These are phyloP conservation scores for Acipenser oxyrinchus DNA, from an alignment of 2,797 vertebrate genomes.

Conservation along the genomic window DNA sequence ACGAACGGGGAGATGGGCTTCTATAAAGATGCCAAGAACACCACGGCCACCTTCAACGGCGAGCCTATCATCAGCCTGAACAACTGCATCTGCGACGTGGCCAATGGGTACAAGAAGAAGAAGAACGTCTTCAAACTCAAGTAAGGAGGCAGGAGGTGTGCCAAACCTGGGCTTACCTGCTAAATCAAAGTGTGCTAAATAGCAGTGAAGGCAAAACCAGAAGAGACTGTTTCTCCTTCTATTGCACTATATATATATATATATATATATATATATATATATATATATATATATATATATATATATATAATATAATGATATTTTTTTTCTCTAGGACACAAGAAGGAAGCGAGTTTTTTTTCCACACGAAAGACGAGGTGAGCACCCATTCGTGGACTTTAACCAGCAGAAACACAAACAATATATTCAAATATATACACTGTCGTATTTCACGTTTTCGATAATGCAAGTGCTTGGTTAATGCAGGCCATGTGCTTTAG, in stretches of 20 bases:
- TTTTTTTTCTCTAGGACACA: conserved; percentile 54
- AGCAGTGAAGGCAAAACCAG: conserved; percentile 2
- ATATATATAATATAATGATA: conserved; percentile 2
- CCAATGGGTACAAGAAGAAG: conserved; percentile 93
- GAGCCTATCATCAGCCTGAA: conserved; percentile 78
- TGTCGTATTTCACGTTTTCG: too few relatives aligned
- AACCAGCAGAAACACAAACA: background rate
- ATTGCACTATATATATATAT: too few relatives aligned
- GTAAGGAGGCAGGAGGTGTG: conserved; percentile 42
- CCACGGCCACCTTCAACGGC: conserved; percentile 65
- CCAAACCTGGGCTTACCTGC: too few relatives aligned
- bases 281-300: too few relatives aligned
- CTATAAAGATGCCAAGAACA: conserved; percentile 87
- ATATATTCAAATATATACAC: too few relatives aligned
- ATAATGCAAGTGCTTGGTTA: too few relatives aligned
- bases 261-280: too few relatives aligned
- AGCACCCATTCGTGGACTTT: conserved; percentile 24
- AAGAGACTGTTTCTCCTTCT: conserved; percentile 11
- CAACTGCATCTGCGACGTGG: conserved; percentile 74
- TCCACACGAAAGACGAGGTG: conserved; percentile 92
- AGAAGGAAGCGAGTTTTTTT: conserved; percentile 78
- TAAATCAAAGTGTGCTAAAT: too few relatives aligned
- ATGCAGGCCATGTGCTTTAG: background rate
- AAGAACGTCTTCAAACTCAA: conserved; percentile 94
- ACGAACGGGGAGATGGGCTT: conserved; percentile 88